Conservation (phyloP, 2,888 invertebrate genomes). For the Zaprionus obscuricornis region DNA sequence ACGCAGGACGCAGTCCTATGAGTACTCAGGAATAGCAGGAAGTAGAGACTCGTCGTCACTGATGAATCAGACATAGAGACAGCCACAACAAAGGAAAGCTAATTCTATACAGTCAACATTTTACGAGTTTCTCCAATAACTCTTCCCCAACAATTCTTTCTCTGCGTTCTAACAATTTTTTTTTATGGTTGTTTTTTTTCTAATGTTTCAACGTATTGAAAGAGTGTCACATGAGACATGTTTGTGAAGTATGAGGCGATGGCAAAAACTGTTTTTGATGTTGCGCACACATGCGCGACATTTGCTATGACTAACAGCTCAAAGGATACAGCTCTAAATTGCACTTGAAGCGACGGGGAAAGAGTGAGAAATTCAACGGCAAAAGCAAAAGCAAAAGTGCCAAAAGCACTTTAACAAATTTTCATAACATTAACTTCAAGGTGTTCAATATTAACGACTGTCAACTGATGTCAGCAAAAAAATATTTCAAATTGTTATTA, state of each 20-base stretch:
- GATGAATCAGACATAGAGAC: slow-evolving; percentile 46
- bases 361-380: too few species aligned
- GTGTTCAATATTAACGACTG: too few species aligned
- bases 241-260: slow-evolving; percentile 8
- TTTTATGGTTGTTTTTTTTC: slow-evolving; percentile 8
- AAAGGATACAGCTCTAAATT: too few species aligned
- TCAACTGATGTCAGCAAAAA: too few species aligned
- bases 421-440: too few species aligned
- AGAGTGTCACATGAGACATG: slow-evolving; percentile 26
- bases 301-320: slow-evolving; percentile 15
- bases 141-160: background rate
- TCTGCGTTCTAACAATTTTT: background rate
- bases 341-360: too few species aligned
- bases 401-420: too few species aligned
- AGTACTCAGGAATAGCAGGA: slow-evolving; percentile 23
- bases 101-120: slow-evolving; percentile 41
- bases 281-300: slow-evolving; percentile 27
- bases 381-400: too few species aligned
- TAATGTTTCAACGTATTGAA: slow-evolving; percentile 28
- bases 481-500: too few species aligned
- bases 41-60: slow-evolving; percentile 9
- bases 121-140: background rate
- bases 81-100: slow-evolving; percentile 40
- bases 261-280: slow-evolving; percentile 43
- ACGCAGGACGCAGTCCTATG: slow-evolving; percentile 46